These are phyloP conservation scores for Camponotus fellah DNA, from an alignment of 2,888 invertebrate genomes.

Conservation along the genomic window DNA sequence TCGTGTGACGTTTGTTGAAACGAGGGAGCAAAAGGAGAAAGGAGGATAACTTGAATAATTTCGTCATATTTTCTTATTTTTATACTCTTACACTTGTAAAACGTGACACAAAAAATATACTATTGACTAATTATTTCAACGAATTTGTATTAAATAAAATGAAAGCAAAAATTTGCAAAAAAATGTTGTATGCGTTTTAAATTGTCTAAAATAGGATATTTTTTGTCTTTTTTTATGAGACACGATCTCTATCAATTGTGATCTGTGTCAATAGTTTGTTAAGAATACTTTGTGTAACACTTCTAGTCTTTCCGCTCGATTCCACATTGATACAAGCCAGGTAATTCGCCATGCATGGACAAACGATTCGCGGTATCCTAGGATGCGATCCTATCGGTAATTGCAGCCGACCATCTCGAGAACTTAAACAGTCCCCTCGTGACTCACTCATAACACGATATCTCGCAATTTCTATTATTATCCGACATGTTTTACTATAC, in stretches of 20 bases:
- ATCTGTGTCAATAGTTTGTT: neutral
- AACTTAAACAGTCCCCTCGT: slow-evolving; percentile 64
- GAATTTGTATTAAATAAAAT: no score
- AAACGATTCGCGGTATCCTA: slow-evolving; percentile 46
- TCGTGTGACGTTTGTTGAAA: slow-evolving; percentile 49
- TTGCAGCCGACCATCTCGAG: slow-evolving; percentile 63
- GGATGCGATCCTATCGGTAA: slow-evolving; percentile 70
- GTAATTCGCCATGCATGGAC: slow-evolving; percentile 39
- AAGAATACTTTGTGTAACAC: slow-evolving; percentile 42
- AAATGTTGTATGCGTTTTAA: neutral
- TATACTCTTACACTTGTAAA: neutral
- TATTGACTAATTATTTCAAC: neutral
- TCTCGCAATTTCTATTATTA: slow-evolving; percentile 64
- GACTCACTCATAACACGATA: slow-evolving; percentile 65
- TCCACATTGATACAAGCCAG: neutral
- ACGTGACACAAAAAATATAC: neutral
- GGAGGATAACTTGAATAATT: slow-evolving; percentile 36
- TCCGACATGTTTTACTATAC: slow-evolving; percentile 47
- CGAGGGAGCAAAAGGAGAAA: slow-evolving; percentile 19
- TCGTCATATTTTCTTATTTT: slow-evolving; percentile 9
- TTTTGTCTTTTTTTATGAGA: neutral
- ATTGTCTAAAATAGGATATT: neutral
- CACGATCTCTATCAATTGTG: neutral
- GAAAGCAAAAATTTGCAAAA: neutral
- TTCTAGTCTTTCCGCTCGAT: slow-evolving; percentile 48